These are phyloP conservation scores for Colostygia pectinataria DNA, from an alignment of 2,888 invertebrate genomes.

Conservation along the genomic window DNA sequence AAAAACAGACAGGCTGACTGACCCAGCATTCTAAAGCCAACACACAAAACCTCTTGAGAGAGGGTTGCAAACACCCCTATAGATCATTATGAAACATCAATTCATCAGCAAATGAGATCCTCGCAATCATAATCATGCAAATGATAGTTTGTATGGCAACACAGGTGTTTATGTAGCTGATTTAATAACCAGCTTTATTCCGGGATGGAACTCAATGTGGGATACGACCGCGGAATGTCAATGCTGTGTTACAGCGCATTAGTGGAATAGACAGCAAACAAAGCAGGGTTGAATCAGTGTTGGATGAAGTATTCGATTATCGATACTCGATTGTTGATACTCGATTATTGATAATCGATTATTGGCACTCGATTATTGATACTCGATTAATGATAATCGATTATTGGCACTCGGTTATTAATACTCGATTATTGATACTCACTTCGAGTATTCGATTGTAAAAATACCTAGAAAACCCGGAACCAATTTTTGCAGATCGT, in stretches of 20 bases:
- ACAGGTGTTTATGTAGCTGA: slow-evolving; percentile 73
- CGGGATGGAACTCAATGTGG: slow-evolving; percentile 51
- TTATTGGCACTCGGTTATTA: too few relatives aligned
- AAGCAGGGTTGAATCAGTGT: slow-evolving; percentile 55
- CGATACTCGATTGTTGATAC: too few relatives aligned
- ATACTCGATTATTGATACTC: too few relatives aligned
- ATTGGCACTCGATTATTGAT: too few relatives aligned
- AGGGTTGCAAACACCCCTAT: slow-evolving; percentile 8
- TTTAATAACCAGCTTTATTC: slow-evolving; percentile 76
- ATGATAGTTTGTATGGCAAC: slow-evolving; percentile 45
- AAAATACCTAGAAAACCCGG: too few relatives aligned
- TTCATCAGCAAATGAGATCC: slow-evolving; percentile 24
- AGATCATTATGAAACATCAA: slow-evolving; percentile 20
- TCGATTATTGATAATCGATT: too few relatives aligned
- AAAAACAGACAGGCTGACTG: too few relatives aligned
- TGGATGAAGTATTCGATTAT: too few relatives aligned
- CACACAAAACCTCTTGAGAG: slow-evolving; percentile 6
- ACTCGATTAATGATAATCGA: too few relatives aligned
- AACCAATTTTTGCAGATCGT: too few relatives aligned
- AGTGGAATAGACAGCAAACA: slow-evolving; percentile 68
- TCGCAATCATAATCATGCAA: slow-evolving; percentile 41
- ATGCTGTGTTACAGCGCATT: slow-evolving; percentile 67
- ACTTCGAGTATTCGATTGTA: too few relatives aligned
- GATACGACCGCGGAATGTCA: slow-evolving; percentile 59
- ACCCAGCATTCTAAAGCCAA: too few relatives aligned